A percentile compares a stretch with the other conserved stretches of the same genome.
Conservation (phyloP, 1,140 invertebrate species). For the Muscidifurax raptorellus region DNA sequence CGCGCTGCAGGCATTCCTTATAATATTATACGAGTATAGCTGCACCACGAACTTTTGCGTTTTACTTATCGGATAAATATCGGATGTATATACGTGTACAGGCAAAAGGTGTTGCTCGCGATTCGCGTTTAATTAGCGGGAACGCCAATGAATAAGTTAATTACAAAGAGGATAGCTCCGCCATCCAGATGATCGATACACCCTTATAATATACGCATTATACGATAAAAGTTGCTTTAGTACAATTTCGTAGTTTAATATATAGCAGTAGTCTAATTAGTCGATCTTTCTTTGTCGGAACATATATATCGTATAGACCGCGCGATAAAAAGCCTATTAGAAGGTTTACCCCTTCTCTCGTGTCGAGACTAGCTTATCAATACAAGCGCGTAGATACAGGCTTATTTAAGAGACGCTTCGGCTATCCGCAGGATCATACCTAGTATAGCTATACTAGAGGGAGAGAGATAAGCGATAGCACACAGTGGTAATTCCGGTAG, state of each 20-base stretch:
- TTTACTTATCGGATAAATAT: neutral
- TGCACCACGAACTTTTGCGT: too few relatives aligned
- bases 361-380: neutral
- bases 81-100: too few relatives aligned
- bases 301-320: neutral
- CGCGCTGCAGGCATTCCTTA: neutral
- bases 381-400: neutral
- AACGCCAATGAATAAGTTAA: conserved; percentile 71
- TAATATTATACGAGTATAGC: neutral
- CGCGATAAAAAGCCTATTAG: neutral
- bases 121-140: conserved; percentile 72
- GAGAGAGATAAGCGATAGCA: neutral
- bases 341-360: conserved; percentile 39
- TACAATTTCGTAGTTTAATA: too few relatives aligned
- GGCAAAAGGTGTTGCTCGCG: conserved; percentile 69
- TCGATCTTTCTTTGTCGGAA: neutral
- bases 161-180: conserved; percentile 57
- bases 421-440: neutral
- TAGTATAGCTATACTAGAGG: too few relatives aligned
- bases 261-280: too few relatives aligned
- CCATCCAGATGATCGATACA: neutral
- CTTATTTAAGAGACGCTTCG: neutral
- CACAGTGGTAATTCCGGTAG: conserved; percentile 43
- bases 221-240: too few relatives aligned
- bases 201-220: too few relatives aligned